A percentile compares a stretch with the other conserved stretches of the same genome.
Evolutionary conservation across 1,140 invertebrate genomes (phyloP).

Genomic region (Ostrea denselamellosa): DNA sequence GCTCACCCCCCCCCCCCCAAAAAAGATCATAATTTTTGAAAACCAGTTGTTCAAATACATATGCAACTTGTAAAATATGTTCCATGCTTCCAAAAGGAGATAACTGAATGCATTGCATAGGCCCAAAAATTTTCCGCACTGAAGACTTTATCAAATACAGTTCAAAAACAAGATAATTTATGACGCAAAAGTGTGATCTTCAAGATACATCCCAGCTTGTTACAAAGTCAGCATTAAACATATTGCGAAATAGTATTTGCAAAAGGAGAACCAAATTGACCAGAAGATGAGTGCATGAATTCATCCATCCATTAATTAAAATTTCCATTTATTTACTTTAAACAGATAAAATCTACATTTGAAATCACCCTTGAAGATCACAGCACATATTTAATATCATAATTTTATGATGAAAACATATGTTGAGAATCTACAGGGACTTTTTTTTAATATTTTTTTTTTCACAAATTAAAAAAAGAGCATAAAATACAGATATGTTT

Average conservation of each 20-base stretch:
- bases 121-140: not conserved
- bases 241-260: not conserved
- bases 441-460: too few species aligned
- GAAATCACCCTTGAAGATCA: conserved; percentile 9
- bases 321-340: conserved; percentile 11
- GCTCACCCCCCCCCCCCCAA: too few species aligned
- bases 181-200: conserved; percentile 32
- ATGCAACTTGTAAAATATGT: conserved; percentile 1
- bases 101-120: conserved; percentile 19
- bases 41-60: conserved; percentile 9
- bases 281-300: not conserved
- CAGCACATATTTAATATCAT: not conserved
- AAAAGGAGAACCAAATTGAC: not conserved
- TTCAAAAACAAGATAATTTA: not conserved
- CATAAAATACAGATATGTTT: not conserved
- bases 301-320: not conserved
- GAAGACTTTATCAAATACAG: conserved; percentile 6
- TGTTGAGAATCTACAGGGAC: not conserved
- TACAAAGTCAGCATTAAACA: not conserved
- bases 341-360: not conserved
- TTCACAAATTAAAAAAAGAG: too few species aligned
- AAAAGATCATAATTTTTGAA: not conserved
- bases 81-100: not conserved
- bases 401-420: not conserved
- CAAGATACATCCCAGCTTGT: not conserved